Percentiles rank a stretch among this genome's conserved stretches.
Conservation (phyloP, 2,113 vertebrate species). For the Misgurnus mizolepis region DNA sequence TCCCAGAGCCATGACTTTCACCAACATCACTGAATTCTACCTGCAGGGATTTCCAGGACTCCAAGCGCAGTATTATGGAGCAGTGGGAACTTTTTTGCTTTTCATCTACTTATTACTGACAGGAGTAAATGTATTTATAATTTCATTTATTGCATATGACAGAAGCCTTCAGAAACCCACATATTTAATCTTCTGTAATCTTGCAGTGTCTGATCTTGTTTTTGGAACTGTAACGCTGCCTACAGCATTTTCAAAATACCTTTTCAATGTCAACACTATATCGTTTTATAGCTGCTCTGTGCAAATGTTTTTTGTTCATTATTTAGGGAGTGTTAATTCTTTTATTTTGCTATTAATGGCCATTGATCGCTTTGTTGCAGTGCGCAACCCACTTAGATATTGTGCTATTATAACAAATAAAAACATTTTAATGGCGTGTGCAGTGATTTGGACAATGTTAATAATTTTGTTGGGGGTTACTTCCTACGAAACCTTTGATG, state of each 20-base stretch:
- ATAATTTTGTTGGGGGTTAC: conserved; percentile 46
- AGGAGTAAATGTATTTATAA: conserved; percentile 66
- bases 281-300: conserved; percentile 64
- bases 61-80: conserved; percentile 52
- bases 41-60: conserved; percentile 70
- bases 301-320: conserved; percentile 73
- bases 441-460: conserved; percentile 58
- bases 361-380: conserved; percentile 66
- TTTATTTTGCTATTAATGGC: conserved; percentile 70
- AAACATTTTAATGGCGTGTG: conserved; percentile 58
- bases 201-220: conserved; percentile 62
- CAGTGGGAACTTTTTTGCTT: conserved; percentile 58
- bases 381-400: conserved; percentile 68
- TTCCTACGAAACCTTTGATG: conserved; percentile 22
- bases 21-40: conserved; percentile 41
- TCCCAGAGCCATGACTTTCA: background rate
- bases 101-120: conserved; percentile 60
- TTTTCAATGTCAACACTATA: conserved; percentile 53
- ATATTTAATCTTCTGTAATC: conserved; percentile 64
- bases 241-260: conserved; percentile 66
- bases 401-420: conserved; percentile 60
- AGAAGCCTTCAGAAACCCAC: conserved; percentile 63
- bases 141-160: conserved; percentile 57
- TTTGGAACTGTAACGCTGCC: conserved; percentile 65
- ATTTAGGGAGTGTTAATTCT: conserved; percentile 64